Evolutionary conservation across 2,888 invertebrate species (phyloP).

Genomic region (Apotomis betuletana): DNA sequence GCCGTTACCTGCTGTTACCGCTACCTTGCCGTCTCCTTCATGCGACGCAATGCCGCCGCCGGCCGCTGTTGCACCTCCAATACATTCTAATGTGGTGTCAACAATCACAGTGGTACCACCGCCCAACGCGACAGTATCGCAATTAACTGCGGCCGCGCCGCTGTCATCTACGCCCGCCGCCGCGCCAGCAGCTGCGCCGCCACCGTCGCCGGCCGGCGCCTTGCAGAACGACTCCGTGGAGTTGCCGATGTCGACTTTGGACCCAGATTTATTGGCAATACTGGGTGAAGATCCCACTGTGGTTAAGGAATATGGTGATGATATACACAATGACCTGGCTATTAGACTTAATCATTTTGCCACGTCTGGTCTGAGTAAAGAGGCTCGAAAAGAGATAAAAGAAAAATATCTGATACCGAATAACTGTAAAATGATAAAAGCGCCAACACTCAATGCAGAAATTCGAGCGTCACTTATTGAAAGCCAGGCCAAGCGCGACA

Average conservation of each 20-base stretch:
- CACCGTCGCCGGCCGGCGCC: neutral
- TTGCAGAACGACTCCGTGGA: neutral
- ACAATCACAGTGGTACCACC: neutral
- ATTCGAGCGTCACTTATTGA: conserved; percentile 8
- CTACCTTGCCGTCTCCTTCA: too few relatives aligned
- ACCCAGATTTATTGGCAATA: conserved; percentile 1
- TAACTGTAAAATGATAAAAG: conserved; percentile 11
- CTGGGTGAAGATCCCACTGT: conserved; percentile 34
- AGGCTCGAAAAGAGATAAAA: neutral
- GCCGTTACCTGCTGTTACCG: too few relatives aligned
- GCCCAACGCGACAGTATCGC: neutral
- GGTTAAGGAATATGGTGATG: conserved; percentile 26
- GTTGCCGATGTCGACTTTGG: neutral
- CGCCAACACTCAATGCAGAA: conserved; percentile 3
- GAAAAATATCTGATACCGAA: conserved; percentile 4
- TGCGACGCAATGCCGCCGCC: neutral
- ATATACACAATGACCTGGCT: conserved; percentile 35
- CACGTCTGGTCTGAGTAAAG: neutral
- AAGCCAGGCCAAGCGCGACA: neutral
- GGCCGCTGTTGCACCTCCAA: neutral
- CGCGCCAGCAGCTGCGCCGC: neutral
- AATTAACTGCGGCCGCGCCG: too few relatives aligned
- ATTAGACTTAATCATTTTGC: conserved; percentile 22
- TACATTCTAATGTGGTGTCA: neutral
- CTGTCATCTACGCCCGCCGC: neutral